These are phyloP conservation scores for Aplysina aerophoba DNA, from an alignment of 37 sponge, comb jelly and placozoan species.

Conservation along the genomic window DNA sequence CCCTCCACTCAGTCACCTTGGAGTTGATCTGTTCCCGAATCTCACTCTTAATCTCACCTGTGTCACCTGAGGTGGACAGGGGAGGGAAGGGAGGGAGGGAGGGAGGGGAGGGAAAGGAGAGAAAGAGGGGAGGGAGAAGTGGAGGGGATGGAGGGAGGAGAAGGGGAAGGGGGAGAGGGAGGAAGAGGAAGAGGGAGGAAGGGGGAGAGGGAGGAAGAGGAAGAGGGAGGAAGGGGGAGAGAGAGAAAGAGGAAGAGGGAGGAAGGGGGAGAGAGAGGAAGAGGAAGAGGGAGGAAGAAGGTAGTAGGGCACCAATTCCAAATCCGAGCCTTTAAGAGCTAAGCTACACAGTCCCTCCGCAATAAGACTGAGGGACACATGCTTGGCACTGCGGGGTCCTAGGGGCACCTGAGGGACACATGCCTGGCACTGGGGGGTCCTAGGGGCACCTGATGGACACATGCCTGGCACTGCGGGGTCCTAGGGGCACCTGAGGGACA, in stretches of 20 bases:
- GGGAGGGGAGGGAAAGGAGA: background rate
- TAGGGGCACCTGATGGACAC: background rate
- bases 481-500: background rate
- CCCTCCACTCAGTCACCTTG: constrained; percentile 98
- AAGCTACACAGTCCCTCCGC: background rate
- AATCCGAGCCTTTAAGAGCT: too few species aligned
- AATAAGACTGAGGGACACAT: too few species aligned
- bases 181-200: background rate
- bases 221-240: background rate
- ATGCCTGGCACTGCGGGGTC: background rate
- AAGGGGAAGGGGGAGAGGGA: background rate
- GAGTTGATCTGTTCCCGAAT: constrained; percentile 97
- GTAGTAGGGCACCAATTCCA: too few species aligned
- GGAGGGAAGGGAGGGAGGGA: background rate
- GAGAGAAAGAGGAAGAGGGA: too few species aligned
- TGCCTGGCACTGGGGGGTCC: background rate
- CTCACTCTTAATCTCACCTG: constrained; percentile 96
- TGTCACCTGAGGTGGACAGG: constrained; percentile 71
- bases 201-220: background rate
- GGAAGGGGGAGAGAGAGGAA: background rate
- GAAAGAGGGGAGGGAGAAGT: background rate
- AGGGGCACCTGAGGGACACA: background rate
- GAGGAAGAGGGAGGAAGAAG: background rate
- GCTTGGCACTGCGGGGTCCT: background rate
- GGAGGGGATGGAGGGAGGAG: background rate